Conservation (phyloP, 2,113 vertebrate genomes). For the Lynx canadensis region DNA sequence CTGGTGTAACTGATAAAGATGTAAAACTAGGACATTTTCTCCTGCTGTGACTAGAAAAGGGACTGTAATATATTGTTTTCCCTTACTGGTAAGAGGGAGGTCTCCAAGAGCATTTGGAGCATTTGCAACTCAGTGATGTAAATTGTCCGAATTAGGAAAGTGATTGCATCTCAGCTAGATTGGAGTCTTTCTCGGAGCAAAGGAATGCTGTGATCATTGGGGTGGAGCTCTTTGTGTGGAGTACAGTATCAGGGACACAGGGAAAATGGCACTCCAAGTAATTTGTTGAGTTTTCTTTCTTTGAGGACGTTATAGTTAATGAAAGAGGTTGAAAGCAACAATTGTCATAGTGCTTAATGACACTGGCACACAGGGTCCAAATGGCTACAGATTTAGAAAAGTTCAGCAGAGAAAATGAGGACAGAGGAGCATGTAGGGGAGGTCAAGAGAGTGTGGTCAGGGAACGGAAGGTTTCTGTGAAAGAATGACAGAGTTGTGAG, state of each 20-base stretch:
- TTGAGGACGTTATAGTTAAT: neutral
- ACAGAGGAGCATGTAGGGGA: no score
- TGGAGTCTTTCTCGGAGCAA: neutral
- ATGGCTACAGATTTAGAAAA: neutral
- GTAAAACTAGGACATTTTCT: neutral
- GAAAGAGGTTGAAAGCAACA: neutral
- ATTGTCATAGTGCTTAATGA: neutral
- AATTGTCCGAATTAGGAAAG: neutral
- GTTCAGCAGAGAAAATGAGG: neutral
- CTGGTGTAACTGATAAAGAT: neutral
- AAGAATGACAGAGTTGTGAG: neutral
- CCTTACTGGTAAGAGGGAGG: neutral
- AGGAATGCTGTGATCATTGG: neutral
- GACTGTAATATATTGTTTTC: neutral
- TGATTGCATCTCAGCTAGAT: neutral
- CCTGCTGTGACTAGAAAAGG: neutral
- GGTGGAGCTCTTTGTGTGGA: neutral
- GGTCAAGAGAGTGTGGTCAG: neutral
- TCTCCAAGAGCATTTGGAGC: neutral
- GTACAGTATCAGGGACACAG: neutral
- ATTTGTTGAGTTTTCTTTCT: conserved; percentile 16
- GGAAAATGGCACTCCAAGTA: neutral
- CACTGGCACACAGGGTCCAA: neutral
- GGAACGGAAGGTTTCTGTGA: neutral
- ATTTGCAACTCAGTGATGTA: neutral